These are phyloP conservation scores for Rhyzopertha dominica DNA, from an alignment of 1,140 invertebrate species.

Conservation along the genomic window DNA sequence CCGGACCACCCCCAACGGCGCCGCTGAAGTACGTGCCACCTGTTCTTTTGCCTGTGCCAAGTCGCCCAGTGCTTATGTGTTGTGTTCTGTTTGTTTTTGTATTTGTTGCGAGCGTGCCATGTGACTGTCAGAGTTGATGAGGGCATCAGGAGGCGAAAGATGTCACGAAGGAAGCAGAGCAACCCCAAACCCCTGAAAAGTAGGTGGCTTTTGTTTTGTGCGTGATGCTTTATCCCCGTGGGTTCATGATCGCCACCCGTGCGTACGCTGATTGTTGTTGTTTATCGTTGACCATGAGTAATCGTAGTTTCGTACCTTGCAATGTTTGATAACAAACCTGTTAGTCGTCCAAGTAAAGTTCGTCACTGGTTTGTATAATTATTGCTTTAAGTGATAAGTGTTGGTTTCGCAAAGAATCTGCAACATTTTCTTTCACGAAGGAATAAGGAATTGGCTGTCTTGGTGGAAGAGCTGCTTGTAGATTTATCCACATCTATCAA, in stretches of 20 bases:
- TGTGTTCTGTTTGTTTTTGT: slow-evolving; percentile 24
- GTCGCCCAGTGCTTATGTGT: slow-evolving; percentile 18
- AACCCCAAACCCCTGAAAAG: slow-evolving; percentile 59
- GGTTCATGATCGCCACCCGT: slow-evolving; percentile 1
- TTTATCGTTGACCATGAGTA: too few relatives aligned
- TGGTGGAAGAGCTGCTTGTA: too few relatives aligned
- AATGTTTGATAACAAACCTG: too few relatives aligned
- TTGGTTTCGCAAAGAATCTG: too few relatives aligned
- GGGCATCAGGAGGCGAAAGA: slow-evolving; percentile 34
- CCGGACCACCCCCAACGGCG: slow-evolving; percentile 30
- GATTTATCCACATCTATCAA: too few relatives aligned
- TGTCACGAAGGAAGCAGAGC: slow-evolving; percentile 59
- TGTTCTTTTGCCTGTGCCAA: neutral
- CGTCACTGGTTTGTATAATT: too few relatives aligned
- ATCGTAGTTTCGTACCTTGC: too few relatives aligned
- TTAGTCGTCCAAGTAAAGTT: too few relatives aligned
- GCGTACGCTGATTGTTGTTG: too few relatives aligned
- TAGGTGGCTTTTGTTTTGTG: slow-evolving; percentile 41
- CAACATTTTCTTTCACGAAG: too few relatives aligned
- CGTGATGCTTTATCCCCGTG: neutral
- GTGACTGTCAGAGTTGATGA: slow-evolving; percentile 27
- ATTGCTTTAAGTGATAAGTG: too few relatives aligned
- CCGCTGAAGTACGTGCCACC: neutral
- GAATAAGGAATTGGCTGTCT: too few relatives aligned
- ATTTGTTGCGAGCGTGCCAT: slow-evolving; percentile 24